These are phyloP conservation scores for Apaloderma vittatum DNA, from an alignment of 2,113 vertebrate species.

Conservation along the genomic window DNA sequence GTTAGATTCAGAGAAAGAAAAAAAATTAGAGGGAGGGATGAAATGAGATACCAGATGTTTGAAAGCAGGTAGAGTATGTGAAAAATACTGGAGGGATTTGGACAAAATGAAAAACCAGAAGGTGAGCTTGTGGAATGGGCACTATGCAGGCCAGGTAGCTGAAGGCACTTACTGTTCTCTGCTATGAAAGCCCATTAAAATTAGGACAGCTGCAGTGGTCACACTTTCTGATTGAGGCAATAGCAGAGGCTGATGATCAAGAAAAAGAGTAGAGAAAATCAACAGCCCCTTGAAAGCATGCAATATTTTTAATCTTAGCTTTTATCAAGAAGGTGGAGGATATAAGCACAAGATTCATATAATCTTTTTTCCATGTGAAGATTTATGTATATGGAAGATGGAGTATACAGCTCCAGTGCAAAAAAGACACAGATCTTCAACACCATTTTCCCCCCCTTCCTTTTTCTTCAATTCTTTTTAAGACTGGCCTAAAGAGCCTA, in stretches of 20 bases:
- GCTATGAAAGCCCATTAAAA: neutral
- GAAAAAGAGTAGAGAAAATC: neutral
- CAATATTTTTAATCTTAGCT: neutral
- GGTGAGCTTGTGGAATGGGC: neutral
- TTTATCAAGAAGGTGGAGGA: neutral
- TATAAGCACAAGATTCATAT: neutral
- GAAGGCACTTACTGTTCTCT: neutral
- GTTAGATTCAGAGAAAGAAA: neutral
- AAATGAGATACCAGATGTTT: neutral
- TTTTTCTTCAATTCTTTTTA: neutral
- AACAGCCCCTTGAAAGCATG: neutral
- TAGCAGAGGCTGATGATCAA: neutral
- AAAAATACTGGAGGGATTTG: neutral
- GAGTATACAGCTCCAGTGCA: neutral
- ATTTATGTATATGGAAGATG: neutral
- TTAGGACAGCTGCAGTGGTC: neutral
- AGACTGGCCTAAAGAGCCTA: neutral
- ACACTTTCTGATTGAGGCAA: neutral
- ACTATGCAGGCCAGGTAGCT: neutral
- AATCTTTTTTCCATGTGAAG: neutral
- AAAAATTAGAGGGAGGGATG: fast-evolving
- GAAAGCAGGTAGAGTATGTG: neutral
- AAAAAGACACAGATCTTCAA: neutral
- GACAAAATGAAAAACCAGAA: neutral
- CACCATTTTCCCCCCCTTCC: neutral